Evolutionary conservation across 2,888 invertebrate species (phyloP).

Genomic region (Standfussiana lucernea): DNA sequence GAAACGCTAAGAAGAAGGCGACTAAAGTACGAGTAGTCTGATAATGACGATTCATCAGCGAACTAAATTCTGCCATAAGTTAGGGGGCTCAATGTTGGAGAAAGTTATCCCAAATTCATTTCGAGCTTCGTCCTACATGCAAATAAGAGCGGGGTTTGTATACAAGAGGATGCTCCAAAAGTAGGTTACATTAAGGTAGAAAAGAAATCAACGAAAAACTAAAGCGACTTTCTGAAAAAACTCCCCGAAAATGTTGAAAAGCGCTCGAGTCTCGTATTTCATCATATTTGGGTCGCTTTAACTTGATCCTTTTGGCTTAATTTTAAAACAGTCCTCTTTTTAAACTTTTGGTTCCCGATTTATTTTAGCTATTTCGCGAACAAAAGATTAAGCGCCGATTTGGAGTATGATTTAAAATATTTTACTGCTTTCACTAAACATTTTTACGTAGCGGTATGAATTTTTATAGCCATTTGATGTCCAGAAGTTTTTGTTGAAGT

Average conservation of each 20-base stretch:
- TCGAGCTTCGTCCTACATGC: background rate
- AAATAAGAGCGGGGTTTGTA: background rate
- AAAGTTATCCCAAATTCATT: background rate
- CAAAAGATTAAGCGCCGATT: constrained; percentile 67
- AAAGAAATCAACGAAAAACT: constrained; percentile 1
- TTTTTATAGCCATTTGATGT: constrained; percentile 70
- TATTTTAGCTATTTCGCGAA: constrained; percentile 49
- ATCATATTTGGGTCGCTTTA: constrained; percentile 39
- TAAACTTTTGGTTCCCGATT: constrained; percentile 58
- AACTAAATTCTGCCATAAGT: background rate
- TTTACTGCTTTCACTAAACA: constrained; percentile 57
- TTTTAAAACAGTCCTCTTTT: constrained; percentile 28
- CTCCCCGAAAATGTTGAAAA: background rate
- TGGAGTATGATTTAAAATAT: constrained; percentile 57
- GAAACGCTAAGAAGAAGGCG: no score
- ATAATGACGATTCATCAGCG: background rate
- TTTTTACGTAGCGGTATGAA: constrained; percentile 63
- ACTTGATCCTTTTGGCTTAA: constrained; percentile 6
- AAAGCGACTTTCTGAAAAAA: background rate
- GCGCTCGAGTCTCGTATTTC: background rate
- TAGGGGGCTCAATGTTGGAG: background rate
- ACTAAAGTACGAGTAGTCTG: no score
- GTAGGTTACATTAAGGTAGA: background rate
- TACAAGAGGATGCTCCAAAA: background rate
- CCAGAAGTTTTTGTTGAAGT: constrained; percentile 37